Evolutionary conservation across 2,113 vertebrate genomes (phyloP).

Genomic region (Muntiacus muntjak): DNA sequence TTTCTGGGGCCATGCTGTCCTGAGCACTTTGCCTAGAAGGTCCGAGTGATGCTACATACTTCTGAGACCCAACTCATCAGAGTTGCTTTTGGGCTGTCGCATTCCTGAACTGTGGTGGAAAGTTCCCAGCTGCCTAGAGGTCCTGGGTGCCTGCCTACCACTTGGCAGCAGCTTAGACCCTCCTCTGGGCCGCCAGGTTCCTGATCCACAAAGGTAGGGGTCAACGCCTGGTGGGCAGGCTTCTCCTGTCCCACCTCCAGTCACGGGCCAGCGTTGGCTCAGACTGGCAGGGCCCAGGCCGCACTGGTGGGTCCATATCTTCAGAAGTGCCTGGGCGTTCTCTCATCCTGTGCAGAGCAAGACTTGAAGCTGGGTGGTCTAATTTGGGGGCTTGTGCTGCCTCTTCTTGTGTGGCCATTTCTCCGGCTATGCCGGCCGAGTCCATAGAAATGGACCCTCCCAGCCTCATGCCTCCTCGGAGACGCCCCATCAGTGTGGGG

Average conservation of each 20-base stretch:
- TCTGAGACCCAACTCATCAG: not conserved
- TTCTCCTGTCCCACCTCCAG: not conserved
- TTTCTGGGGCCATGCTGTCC: not conserved
- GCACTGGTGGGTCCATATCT: not conserved
- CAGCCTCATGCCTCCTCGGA: not conserved
- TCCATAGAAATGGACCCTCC: not conserved
- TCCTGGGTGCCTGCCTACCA: not conserved
- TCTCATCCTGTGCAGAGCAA: not conserved
- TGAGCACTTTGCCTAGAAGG: not conserved
- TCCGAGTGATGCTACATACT: not conserved
- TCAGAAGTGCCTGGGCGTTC: not conserved
- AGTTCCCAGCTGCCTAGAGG: not conserved
- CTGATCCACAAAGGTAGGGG: not conserved
- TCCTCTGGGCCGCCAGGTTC: not conserved
- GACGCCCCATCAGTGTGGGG: not conserved
- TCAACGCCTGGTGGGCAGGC: not conserved
- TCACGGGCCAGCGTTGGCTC: not conserved
- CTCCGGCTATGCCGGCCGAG: not conserved
- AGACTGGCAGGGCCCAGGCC: not conserved
- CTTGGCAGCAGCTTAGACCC: not conserved
- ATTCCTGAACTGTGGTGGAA: not conserved
- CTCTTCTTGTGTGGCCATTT: not conserved
- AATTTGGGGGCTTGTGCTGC: not conserved
- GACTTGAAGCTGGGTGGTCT: not conserved
- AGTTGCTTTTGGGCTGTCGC: not conserved